These are phyloP conservation scores for Illadopsis cleaveri DNA, from an alignment of 2,113 vertebrate species.

Conservation along the genomic window DNA sequence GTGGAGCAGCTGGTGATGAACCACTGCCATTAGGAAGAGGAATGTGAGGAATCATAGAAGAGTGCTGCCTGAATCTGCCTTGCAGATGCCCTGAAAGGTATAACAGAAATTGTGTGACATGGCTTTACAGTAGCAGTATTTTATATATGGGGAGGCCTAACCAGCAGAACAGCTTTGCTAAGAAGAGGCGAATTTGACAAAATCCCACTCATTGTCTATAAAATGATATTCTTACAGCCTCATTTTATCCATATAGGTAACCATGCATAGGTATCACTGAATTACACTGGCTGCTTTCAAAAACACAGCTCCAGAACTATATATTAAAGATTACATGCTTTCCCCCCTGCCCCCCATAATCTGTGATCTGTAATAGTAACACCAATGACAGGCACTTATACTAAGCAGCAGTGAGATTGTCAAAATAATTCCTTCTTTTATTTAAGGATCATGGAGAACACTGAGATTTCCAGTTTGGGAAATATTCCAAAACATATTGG, in stretches of 20 bases:
- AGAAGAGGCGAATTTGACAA: not conserved
- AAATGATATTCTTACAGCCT: not conserved
- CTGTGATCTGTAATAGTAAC: not conserved
- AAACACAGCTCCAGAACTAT: not conserved
- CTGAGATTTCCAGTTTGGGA: constrained; percentile 48
- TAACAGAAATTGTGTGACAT: not conserved
- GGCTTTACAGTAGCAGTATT: not conserved
- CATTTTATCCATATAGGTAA: not conserved
- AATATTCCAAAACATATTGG: constrained; percentile 46
- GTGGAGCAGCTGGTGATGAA: constrained; percentile 40
- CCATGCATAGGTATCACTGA: not conserved
- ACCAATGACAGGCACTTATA: constrained; percentile 10
- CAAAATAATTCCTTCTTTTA: constrained; percentile 55
- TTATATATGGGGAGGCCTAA: not conserved
- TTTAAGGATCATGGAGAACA: constrained; percentile 40
- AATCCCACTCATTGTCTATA: not conserved
- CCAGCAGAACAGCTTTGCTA: not conserved
- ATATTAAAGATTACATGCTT: not conserved
- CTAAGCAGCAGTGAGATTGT: constrained; percentile 40
- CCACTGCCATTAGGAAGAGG: constrained; percentile 27
- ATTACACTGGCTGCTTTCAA: not conserved
- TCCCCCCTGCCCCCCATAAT: accelerated
- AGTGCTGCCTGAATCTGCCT: not conserved
- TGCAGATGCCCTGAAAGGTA: constrained; percentile 3
- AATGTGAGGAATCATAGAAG: not conserved